These are phyloP conservation scores for Cardiocondyla obscurior DNA, from an alignment of 1,140 invertebrate genomes.

Conservation along the genomic window DNA sequence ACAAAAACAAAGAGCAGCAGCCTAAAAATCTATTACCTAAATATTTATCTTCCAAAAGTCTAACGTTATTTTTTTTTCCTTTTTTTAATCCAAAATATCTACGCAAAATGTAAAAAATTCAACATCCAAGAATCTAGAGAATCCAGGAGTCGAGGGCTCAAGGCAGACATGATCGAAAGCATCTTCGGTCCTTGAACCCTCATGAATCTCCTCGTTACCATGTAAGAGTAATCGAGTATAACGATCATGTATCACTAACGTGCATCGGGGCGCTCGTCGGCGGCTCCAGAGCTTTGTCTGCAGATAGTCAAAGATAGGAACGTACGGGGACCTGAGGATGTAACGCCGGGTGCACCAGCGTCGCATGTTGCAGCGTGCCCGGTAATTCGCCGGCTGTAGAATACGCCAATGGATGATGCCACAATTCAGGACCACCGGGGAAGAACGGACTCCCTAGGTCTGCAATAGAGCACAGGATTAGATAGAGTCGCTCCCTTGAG, in stretches of 20 bases:
- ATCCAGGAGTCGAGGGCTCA: constrained; percentile 32
- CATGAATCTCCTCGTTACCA: constrained; percentile 14
- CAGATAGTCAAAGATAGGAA: constrained; percentile 98
- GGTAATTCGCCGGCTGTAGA: constrained; percentile 92
- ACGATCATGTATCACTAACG: constrained; percentile 82
- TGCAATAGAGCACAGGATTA: constrained; percentile 83
- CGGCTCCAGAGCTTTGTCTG: constrained; percentile 90
- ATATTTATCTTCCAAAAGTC: not conserved
- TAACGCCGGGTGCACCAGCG: constrained; percentile 96
- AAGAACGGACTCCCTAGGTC: constrained; percentile 97
- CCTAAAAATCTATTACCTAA: not conserved
- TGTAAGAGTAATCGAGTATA: constrained; percentile 71
- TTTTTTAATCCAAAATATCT: not conserved
- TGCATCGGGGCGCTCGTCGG: constrained; percentile 85
- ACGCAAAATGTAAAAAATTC: constrained; percentile 2
- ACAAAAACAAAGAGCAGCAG: not conserved
- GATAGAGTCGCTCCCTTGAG: constrained; percentile 27
- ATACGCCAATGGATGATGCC: constrained; percentile 96
- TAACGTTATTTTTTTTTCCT: too few species aligned
- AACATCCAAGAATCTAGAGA: constrained; percentile 2
- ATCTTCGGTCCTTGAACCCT: constrained; percentile 25
- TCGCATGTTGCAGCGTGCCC: constrained; percentile 92
- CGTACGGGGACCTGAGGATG: constrained; percentile 98
- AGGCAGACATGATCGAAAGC: not conserved
- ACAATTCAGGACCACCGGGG: constrained; percentile 95